A percentile compares a stretch with the other conserved stretches of the same genome.
Evolutionary conservation across 2,113 vertebrate genomes (phyloP).

Genomic region (Saguinus midas): DNA sequence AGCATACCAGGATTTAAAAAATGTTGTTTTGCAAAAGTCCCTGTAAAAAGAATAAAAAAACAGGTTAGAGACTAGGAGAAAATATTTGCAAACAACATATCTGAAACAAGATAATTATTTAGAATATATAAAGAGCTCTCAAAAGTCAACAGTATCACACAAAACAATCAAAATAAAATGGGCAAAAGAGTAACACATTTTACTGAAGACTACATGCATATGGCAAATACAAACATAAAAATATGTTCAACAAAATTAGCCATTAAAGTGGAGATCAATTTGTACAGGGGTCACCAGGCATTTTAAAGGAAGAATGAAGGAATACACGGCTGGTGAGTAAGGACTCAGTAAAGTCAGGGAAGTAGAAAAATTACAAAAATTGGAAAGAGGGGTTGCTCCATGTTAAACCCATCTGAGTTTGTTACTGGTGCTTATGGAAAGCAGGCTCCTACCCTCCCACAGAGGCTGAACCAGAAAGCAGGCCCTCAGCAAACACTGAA

Average conservation of each 20-base stretch:
- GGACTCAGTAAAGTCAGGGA: not conserved
- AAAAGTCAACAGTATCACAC: slow-evolving; percentile 8
- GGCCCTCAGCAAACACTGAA: not conserved
- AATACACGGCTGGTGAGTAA: not conserved
- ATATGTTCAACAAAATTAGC: slow-evolving; percentile 27
- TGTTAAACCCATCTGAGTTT: not conserved
- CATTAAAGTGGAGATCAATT: not conserved
- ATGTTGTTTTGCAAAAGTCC: not conserved
- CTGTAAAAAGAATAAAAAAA: not conserved
- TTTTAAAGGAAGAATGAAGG: not conserved
- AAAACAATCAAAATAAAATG: not conserved
- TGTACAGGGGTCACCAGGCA: not conserved
- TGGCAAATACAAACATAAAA: slow-evolving; percentile 27
- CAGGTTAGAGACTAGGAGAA: not conserved
- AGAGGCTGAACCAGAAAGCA: not conserved
- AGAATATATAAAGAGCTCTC: not conserved
- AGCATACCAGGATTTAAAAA: not conserved
- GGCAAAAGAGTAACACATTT: slow-evolving; percentile 15
- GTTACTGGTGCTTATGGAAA: no score
- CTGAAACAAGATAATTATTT: not conserved
- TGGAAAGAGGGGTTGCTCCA: not conserved
- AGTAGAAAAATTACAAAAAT: not conserved
- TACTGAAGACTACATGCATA: slow-evolving; percentile 27
- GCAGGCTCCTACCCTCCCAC: not conserved
- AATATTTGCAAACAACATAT: not conserved